These are phyloP conservation scores for Zaprionus ornatus DNA, from an alignment of 1,140 invertebrate genomes.

Conservation along the genomic window DNA sequence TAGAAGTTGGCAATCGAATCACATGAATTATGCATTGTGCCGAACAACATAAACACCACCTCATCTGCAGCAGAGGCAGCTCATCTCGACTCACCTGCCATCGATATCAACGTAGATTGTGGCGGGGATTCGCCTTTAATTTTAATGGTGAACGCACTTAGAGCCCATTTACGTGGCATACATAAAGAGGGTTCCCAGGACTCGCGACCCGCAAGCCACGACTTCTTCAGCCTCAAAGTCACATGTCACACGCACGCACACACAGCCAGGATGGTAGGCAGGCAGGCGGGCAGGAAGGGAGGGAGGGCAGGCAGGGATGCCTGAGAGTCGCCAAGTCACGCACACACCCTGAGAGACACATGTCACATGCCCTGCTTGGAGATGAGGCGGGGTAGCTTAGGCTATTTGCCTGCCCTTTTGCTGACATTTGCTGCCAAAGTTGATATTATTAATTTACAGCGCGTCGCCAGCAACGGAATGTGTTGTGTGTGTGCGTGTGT, in stretches of 20 bases:
- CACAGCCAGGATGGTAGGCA: no score
- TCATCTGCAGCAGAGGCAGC: no score
- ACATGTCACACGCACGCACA: constrained; percentile 41
- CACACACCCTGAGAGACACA: constrained; percentile 42
- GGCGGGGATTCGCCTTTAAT: constrained; percentile 23
- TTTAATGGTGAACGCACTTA: constrained; percentile 49
- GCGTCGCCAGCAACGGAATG: constrained; percentile 32
- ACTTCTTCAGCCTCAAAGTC: constrained; percentile 21
- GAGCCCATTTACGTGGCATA: constrained; percentile 40
- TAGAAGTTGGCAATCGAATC: constrained; percentile 1
- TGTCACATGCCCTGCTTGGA: constrained; percentile 18
- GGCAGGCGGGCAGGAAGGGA: constrained; percentile 18
- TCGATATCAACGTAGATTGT: constrained; percentile 9
- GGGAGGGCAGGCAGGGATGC: constrained; percentile 38
- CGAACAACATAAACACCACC: not conserved
- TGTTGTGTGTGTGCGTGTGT: constrained; percentile 15
- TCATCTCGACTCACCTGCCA: not conserved
- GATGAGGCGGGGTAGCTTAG: not conserved
- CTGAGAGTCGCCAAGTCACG: constrained; percentile 60
- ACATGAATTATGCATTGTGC: constrained; percentile 24
- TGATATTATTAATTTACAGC: constrained; percentile 71
- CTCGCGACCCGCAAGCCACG: not conserved
- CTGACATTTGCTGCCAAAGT: constrained; percentile 68
- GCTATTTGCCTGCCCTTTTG: constrained; percentile 55
- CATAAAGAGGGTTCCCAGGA: constrained; percentile 3